Percentiles rank a stretch among this genome's conserved stretches.
These are phyloP conservation scores for Megaceryle torquata DNA, from an alignment of 2,113 vertebrate genomes.

Conservation along the genomic window DNA sequence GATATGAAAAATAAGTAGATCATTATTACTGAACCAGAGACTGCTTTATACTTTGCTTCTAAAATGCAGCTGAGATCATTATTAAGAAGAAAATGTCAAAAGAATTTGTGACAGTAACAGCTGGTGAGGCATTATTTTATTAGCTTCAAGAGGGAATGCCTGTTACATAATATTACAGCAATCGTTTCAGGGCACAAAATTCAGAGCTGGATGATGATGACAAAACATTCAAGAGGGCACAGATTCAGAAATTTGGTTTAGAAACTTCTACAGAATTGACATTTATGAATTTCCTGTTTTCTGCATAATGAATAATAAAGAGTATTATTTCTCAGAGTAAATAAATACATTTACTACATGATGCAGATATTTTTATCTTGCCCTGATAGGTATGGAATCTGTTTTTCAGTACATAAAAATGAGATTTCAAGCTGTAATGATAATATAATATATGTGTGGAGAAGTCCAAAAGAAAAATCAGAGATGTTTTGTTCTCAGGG, in stretches of 20 bases:
- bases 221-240: background rate
- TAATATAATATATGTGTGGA: background rate
- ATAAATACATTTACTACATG: background rate
- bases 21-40: constrained; percentile 13
- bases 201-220: background rate
- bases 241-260: background rate
- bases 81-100: constrained; percentile 35
- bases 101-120: constrained; percentile 10
- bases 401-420: background rate
- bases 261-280: background rate
- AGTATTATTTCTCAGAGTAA: background rate
- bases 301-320: background rate
- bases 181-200: constrained; percentile 5
- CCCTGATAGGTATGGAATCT: background rate
- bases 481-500: background rate
- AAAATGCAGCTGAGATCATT: constrained; percentile 16
- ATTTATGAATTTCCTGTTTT: background rate
- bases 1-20: background rate
- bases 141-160: constrained; percentile 16
- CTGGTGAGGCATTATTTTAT: background rate
- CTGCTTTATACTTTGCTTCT: constrained; percentile 45
- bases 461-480: background rate
- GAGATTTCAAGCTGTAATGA: background rate
- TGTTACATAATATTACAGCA: constrained; percentile 26
- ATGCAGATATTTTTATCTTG: background rate